Conservation (phyloP, 2,888 invertebrate species). For the Meiosimyza platycephala region DNA sequence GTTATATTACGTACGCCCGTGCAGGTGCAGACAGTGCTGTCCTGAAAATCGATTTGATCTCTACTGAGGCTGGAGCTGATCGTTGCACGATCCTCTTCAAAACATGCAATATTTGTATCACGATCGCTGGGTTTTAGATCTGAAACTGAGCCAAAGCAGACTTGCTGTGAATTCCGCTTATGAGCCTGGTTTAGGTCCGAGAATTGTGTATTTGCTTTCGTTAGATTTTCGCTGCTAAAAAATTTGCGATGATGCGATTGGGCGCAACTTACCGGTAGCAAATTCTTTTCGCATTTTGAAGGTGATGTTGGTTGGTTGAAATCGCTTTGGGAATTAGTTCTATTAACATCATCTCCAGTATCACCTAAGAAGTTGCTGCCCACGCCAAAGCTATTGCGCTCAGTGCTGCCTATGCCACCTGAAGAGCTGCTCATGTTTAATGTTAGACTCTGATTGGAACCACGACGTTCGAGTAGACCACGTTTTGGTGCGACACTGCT, state of each 20-base stretch:
- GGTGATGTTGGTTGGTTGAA: no score
- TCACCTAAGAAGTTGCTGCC: constrained; percentile 44
- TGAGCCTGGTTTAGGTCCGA: constrained; percentile 58
- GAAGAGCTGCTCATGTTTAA: constrained; percentile 71
- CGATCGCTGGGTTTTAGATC: constrained; percentile 62
- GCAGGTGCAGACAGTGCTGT: constrained; percentile 64
- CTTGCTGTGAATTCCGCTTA: constrained; percentile 55
- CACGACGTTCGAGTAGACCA: constrained; percentile 84
- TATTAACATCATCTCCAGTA: constrained; percentile 39
- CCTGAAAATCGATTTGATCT: constrained; percentile 50
- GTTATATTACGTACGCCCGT: constrained; percentile 70
- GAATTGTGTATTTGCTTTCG: constrained; percentile 57
- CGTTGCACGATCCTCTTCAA: background rate
- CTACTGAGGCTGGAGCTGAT: constrained; percentile 10
- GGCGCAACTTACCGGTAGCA: constrained; percentile 49
- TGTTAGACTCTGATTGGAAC: constrained; percentile 91
- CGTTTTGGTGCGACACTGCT: constrained; percentile 63
- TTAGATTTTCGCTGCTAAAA: constrained; percentile 66
- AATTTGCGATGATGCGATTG: constrained; percentile 64
- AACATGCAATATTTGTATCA: constrained; percentile 32
- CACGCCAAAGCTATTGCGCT: constrained; percentile 45
- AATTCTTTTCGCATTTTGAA: constrained; percentile 1
- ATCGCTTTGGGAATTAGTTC: no score
- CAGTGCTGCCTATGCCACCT: constrained; percentile 46
- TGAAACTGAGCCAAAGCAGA: constrained; percentile 67